phyloP scores from a whole-genome alignment of 2,113 vertebrate genomes.

The Notiomystis cincta region DNA sequence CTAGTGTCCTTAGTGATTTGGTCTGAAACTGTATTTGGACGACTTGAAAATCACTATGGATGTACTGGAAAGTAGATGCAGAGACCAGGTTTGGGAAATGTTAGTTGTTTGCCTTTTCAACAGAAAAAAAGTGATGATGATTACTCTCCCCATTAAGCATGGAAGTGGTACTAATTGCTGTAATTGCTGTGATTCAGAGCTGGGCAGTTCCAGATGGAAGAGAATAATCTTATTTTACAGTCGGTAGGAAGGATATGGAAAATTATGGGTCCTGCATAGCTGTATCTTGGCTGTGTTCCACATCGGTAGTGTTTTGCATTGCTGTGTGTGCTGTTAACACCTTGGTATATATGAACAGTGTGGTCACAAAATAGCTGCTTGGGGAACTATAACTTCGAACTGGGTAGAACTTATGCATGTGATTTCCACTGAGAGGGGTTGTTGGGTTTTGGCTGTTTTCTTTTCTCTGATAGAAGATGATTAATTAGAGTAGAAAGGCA shows the following conservation, averaged over 20 bases:
- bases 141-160: neutral
- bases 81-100: neutral
- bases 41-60: neutral
- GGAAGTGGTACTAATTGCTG: neutral
- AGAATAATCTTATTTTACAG: neutral
- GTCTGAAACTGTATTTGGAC: neutral
- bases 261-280: neutral
- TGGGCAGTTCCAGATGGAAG: neutral
- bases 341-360: constrained; percentile 31
- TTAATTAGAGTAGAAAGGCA: neutral
- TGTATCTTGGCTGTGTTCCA: constrained; percentile 24
- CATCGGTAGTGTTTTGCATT: neutral
- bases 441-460: neutral
- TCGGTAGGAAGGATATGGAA: neutral
- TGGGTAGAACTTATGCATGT: neutral
- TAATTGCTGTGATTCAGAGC: neutral
- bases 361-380: constrained; percentile 36
- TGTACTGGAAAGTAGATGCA: neutral
- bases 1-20: neutral
- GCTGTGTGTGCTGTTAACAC: constrained; percentile 47
- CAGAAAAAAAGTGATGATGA: neutral
- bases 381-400: constrained; percentile 20
- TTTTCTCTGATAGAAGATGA: neutral
- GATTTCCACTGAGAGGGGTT: neutral
- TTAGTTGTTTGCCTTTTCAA: neutral